Percentiles rank a stretch among this genome's conserved stretches.
Conservation (phyloP, 2,888 invertebrate species). For the Chloroclysta siterata region DNA sequence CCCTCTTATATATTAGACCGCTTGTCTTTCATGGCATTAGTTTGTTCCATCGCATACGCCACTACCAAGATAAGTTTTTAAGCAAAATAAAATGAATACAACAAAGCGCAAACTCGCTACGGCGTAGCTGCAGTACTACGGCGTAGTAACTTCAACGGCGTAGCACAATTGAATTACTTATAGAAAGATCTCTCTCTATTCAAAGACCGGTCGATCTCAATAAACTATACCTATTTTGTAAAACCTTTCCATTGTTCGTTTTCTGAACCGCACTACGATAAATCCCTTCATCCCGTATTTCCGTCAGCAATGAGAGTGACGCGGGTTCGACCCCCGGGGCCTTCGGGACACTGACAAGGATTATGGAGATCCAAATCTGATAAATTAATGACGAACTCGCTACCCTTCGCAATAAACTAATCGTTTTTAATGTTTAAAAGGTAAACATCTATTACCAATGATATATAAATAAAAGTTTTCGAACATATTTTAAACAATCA, state of each 20-base stretch:
- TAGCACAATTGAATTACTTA: neutral
- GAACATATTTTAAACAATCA: too few species aligned
- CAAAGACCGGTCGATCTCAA: neutral
- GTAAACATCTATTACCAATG: too few species aligned
- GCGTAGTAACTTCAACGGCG: too few species aligned
- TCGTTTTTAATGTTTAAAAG: too few species aligned
- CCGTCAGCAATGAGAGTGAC: slow-evolving; percentile 7
- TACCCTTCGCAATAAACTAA: slow-evolving; percentile 1
- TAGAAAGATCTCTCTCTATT: neutral
- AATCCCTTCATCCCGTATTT: slow-evolving; percentile 6
- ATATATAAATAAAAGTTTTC: too few species aligned
- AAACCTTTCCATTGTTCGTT: slow-evolving; percentile 3
- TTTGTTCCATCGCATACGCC: neutral
- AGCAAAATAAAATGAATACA: neutral
- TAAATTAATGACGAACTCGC: slow-evolving; percentile 18
- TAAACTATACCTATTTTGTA: neutral
- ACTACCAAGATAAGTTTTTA: neutral
- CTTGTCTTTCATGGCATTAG: neutral
- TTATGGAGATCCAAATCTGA: slow-evolving; percentile 16
- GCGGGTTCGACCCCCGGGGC: slow-evolving; percentile 28
- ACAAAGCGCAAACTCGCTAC: neutral
- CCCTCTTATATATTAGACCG: slow-evolving; percentile 1
- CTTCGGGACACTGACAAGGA: slow-evolving; percentile 2
- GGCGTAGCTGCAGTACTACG: neutral
- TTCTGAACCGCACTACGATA: neutral